Conservation (phyloP, 1,140 invertebrate species). For the Protaetia brevitarsis region DNA sequence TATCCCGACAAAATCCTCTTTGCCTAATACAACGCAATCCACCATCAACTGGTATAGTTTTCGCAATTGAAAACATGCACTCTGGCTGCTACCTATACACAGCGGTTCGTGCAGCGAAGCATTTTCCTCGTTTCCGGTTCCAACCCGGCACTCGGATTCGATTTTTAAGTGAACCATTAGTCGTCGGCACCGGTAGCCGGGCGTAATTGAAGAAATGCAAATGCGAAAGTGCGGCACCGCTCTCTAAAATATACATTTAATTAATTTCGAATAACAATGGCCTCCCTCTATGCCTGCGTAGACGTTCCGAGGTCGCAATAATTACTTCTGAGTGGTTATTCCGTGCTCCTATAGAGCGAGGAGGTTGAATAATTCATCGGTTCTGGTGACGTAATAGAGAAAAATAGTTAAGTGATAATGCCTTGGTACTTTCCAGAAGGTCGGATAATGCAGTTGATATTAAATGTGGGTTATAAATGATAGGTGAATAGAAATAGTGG, state of each 20-base stretch:
- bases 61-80: slow-evolving; percentile 7
- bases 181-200: not conserved
- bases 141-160: not conserved
- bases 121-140: not conserved
- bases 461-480: too few relatives aligned
- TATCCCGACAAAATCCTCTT: not conserved
- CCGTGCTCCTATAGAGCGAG: not conserved
- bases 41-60: slow-evolving; percentile 5
- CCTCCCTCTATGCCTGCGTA: not conserved
- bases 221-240: slow-evolving; percentile 12
- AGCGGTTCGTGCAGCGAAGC: not conserved
- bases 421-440: not conserved
- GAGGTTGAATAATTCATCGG: not conserved
- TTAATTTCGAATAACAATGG: slow-evolving; percentile 15
- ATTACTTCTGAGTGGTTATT: slow-evolving; percentile 17
- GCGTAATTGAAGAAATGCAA: slow-evolving; percentile 10
- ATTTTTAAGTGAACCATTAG: slow-evolving; percentile 10
- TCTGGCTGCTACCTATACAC: not conserved
- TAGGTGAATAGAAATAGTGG: too few relatives aligned
- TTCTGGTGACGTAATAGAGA: not conserved
- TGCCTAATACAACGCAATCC: not conserved
- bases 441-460: too few relatives aligned
- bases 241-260: slow-evolving; percentile 19
- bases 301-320: not conserved
- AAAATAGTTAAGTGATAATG: slow-evolving; percentile 17